Base-by-base conservation (phyloP, 2,797 vertebrate genomes). In the Distichodus sexfasciatus region DNA sequence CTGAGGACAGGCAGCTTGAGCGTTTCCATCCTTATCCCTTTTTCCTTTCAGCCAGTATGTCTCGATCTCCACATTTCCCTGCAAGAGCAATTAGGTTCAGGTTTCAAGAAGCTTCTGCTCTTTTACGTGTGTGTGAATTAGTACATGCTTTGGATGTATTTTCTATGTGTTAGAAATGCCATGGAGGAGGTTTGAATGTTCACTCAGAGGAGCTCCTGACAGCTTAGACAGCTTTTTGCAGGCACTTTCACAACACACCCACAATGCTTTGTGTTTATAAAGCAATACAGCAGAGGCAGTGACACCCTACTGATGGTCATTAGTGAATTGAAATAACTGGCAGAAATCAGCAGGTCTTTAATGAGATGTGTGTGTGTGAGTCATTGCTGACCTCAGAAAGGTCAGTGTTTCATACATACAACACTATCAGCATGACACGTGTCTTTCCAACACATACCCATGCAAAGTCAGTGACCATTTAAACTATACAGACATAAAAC, bases 1-100 rank as follows among this genome's bases (percentile, higher is more conserved):
- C 82, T 90, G 88, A 8, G 89, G 89, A 69, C 89, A 91, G 0
- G 86, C 88, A 0, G 87, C 88, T 77, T 90, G 90, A 21, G 88
- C 87, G 3, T 91, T 91, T 2, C 89, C 88, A 0, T 89, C 89
- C 69, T 91, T 90, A 78, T 91, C 89, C 50, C 79, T 74, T 75
- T 90, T 91, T 60, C 89, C 88, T 66, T 90, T 90, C 69, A 91
- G 82, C 90, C 89, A 91, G 79, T 87, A 91, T 0, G 88, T 91
- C 76, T 91, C 89, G n/a, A 90, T 91, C 75, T 92, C 89, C 72
- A 92, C 90, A 70, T 85, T 90, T 0, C 87, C 87, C 88, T 91
- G 14, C 38, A 26, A n/a, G 4, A 63, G 4, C 8, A 68, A 11
- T 2, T 3, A 55, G 46, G 40, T 64, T 1, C 10, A 36, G 10